Evolutionary conservation across 2,888 invertebrate genomes (phyloP).

Genomic region (Spilarctia lutea): DNA sequence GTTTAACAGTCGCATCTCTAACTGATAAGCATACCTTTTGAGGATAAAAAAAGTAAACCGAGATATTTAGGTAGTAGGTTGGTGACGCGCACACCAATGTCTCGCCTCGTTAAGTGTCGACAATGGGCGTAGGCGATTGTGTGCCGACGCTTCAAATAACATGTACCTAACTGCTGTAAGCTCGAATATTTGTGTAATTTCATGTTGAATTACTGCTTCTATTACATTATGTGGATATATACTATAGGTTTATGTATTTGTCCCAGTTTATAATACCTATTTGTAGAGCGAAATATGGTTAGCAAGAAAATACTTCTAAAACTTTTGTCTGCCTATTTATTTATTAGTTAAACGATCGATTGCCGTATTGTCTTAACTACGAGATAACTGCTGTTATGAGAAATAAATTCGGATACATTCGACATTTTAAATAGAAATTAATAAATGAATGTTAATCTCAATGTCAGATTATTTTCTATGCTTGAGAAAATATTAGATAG

Average conservation of each 20-base stretch:
- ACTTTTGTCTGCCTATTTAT: background rate
- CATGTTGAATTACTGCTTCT: background rate
- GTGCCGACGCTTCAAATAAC: background rate
- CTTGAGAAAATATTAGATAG: background rate
- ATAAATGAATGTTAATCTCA: background rate
- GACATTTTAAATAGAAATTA: too few species aligned
- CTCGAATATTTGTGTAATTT: background rate
- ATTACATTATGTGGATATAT: background rate
- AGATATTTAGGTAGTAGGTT: background rate
- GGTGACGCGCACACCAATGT: background rate
- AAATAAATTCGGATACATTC: too few species aligned
- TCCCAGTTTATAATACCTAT: background rate
- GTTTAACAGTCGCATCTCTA: background rate
- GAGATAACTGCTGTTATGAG: too few species aligned
- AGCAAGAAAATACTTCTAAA: background rate
- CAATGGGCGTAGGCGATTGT: background rate
- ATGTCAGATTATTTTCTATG: background rate
- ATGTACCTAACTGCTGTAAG: background rate
- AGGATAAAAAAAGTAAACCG: background rate
- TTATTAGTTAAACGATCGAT: background rate
- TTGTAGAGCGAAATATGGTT: background rate
- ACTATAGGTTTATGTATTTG: background rate
- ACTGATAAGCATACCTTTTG: background rate
- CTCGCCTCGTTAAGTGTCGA: background rate
- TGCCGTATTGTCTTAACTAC: too few species aligned